A percentile compares a stretch with the other conserved stretches of the same genome.
phyloP scores from a whole-genome alignment of 2,797 vertebrate species.

The Chaetodon trifasciatus region DNA sequence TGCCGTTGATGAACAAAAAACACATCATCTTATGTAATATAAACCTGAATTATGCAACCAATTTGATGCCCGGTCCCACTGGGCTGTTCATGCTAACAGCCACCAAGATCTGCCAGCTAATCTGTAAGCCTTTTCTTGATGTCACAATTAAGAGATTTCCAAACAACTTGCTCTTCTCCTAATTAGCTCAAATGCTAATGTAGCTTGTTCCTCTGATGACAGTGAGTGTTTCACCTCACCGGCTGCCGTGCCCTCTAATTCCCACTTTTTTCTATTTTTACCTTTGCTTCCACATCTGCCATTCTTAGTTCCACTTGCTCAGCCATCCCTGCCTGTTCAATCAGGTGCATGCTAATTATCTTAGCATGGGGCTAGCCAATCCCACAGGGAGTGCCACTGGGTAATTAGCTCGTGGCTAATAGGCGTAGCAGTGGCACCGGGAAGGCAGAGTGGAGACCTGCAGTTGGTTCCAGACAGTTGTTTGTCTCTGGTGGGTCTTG shows the following conservation, averaged over 20 bases:
- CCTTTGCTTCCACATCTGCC: slow-evolving; percentile 1
- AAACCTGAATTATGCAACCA: not conserved
- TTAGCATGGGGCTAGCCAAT: slow-evolving; percentile 46
- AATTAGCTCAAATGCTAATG: slow-evolving; percentile 26
- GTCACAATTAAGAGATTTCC: slow-evolving; percentile 11
- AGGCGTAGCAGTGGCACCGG: slow-evolving; percentile 33
- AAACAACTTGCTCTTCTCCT: slow-evolving; percentile 4
- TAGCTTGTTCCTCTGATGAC: not conserved
- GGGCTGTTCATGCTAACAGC: slow-evolving; percentile 11
- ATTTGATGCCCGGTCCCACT: slow-evolving; percentile 14
- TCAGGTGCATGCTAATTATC: slow-evolving; percentile 65
- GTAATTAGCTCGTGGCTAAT: slow-evolving; percentile 67
- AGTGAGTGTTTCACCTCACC: not conserved
- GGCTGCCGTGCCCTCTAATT: not conserved
- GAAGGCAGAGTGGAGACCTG: slow-evolving; percentile 49
- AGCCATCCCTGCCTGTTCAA: slow-evolving; percentile 16
- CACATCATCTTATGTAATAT: not conserved
- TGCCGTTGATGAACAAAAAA: slow-evolving; percentile 20
- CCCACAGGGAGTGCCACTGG: slow-evolving; percentile 36
- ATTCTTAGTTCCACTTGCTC: slow-evolving; percentile 23
- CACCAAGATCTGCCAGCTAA: not conserved
- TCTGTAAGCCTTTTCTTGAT: slow-evolving; percentile 21
- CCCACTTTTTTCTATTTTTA: slow-evolving; percentile 12
- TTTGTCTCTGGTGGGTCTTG: slow-evolving; percentile 32
- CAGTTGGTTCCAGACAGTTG: slow-evolving; percentile 39